Percentiles rank a stretch among this genome's conserved stretches.
These are phyloP conservation scores for Tadarida brasiliensis DNA, from an alignment of 2,797 vertebrate species.

Conservation along the genomic window DNA sequence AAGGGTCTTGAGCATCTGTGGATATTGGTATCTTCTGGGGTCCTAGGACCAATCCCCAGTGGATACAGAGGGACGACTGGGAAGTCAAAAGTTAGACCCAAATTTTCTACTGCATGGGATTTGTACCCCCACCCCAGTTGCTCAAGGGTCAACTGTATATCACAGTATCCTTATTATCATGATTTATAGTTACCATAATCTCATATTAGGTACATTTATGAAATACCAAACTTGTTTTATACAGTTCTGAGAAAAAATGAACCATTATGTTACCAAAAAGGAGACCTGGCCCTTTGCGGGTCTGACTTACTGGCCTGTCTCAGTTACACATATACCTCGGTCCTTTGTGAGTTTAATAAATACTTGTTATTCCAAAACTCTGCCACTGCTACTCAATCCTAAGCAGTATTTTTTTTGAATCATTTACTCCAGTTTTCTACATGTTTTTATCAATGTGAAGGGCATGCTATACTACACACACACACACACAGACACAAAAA, in stretches of 20 bases:
- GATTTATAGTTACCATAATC: neutral
- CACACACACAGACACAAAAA: neutral
- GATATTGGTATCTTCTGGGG: too few relatives aligned
- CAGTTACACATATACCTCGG: neutral
- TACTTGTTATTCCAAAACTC: constrained; percentile 24
- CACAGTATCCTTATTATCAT: constrained; percentile 15
- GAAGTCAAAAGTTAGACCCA: neutral
- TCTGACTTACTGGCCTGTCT: too few relatives aligned
- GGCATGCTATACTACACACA: neutral
- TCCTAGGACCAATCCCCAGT: neutral
- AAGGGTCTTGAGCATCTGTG: neutral
- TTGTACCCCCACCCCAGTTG: neutral
- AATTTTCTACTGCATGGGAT: neutral
- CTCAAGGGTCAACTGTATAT: neutral
- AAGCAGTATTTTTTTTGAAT: neutral
- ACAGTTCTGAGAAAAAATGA: neutral
- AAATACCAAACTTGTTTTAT: neutral
- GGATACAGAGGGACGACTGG: too few relatives aligned
- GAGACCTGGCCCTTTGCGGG: too few relatives aligned
- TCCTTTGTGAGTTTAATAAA: constrained; percentile 12
- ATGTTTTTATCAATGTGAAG: neutral
- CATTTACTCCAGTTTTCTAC: neutral
- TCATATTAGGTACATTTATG: constrained; percentile 4
- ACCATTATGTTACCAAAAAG: neutral
- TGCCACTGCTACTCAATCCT: neutral